Conservation (phyloP, 2,113 vertebrate genomes). For the Solea senegalensis region DNA sequence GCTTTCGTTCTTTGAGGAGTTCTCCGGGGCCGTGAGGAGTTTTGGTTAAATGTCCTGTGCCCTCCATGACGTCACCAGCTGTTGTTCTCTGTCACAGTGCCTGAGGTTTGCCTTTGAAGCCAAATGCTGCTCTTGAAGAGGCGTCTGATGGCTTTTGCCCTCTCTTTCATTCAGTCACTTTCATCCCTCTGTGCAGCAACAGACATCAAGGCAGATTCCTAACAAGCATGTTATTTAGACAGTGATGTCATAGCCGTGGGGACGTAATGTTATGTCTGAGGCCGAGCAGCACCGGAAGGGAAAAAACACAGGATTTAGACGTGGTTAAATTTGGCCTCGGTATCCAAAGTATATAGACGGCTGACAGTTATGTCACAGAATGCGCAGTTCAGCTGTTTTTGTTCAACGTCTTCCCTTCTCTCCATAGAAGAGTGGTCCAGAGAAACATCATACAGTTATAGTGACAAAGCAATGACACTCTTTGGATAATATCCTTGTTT, state of each 20-base stretch:
- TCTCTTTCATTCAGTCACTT: constrained; percentile 70
- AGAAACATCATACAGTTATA: constrained; percentile 13
- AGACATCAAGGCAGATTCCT: constrained; percentile 79
- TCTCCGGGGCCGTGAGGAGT: constrained; percentile 6
- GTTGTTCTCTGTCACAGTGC: constrained; percentile 59
- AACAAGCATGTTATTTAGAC: constrained; percentile 79
- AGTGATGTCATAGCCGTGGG: constrained; percentile 72
- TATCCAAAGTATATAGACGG: constrained; percentile 65
- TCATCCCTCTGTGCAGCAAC: constrained; percentile 63
- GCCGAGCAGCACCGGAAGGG: constrained; percentile 52
- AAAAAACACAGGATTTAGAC: constrained; percentile 61
- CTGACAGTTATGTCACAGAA: constrained; percentile 39
- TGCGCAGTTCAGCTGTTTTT: constrained; percentile 34
- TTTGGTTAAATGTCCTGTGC: constrained; percentile 35
- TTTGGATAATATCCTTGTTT: constrained; percentile 34
- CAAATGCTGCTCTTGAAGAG: constrained; percentile 62
- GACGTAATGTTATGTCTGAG: constrained; percentile 77
- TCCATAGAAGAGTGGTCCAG: neutral
- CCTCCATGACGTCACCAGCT: constrained; percentile 64
- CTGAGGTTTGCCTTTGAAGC: constrained; percentile 74
- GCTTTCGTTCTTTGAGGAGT: constrained; percentile 1
- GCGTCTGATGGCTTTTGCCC: constrained; percentile 68
- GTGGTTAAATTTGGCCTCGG: constrained; percentile 51
- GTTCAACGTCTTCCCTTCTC: neutral
- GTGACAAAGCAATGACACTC: constrained; percentile 21